phyloP scores from a whole-genome alignment of 2,797 vertebrate species.

The Arrhamphus sclerolepis region DNA sequence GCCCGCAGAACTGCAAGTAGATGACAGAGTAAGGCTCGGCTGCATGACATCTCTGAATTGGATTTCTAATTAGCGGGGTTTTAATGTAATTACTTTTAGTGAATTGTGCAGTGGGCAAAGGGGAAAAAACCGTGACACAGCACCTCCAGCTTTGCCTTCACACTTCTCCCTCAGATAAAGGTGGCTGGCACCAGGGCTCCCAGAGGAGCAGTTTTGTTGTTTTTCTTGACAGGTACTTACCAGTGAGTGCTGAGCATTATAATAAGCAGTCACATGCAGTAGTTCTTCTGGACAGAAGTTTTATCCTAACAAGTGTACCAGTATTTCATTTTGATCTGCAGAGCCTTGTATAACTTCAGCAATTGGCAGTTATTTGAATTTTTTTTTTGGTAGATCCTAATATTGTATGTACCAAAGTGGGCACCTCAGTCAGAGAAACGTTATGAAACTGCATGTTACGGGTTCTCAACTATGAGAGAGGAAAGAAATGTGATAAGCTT shows the following conservation, averaged over 20 bases:
- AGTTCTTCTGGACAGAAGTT: too few relatives aligned
- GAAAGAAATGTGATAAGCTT: neutral
- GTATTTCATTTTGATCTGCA: neutral
- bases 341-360: neutral
- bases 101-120: conserved; percentile 49
- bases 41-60: conserved; percentile 73
- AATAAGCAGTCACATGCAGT: neutral
- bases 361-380: neutral
- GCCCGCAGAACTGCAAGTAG: conserved; percentile 45
- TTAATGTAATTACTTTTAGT: conserved; percentile 78
- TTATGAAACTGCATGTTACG: too few relatives aligned
- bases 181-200: conserved; percentile 24
- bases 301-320: neutral
- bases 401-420: neutral
- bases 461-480: too few relatives aligned
- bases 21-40: conserved; percentile 40
- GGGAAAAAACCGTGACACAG: conserved; percentile 61
- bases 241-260: conserved; percentile 22
- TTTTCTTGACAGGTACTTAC: conserved; percentile 50
- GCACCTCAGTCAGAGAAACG: neutral
- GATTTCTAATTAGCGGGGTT: conserved; percentile 72
- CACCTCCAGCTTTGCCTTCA: conserved; percentile 40
- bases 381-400: too few relatives aligned
- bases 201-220: conserved; percentile 29
- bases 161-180: conserved; percentile 37